A percentile compares a stretch with the other conserved stretches of the same genome.
These are phyloP conservation scores for Struthio camelus DNA, from an alignment of 2,113 vertebrate species.

Conservation along the genomic window DNA sequence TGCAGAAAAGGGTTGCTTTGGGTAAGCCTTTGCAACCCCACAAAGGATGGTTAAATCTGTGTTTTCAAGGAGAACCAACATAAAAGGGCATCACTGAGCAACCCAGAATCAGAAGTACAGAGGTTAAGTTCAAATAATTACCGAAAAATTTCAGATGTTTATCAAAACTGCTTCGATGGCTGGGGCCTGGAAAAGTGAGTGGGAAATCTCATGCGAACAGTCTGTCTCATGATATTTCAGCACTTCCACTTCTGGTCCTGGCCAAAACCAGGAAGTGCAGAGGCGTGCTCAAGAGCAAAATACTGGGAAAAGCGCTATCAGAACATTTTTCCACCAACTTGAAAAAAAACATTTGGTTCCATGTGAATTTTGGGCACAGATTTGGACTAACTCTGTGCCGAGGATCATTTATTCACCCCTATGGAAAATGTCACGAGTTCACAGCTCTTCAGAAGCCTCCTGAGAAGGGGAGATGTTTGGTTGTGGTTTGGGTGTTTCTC, in stretches of 20 bases:
- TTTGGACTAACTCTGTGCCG: not conserved
- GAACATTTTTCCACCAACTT: not conserved
- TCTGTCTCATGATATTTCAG: constrained; percentile 15
- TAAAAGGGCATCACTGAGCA: not conserved
- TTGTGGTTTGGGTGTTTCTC: not conserved
- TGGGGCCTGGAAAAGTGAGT: not conserved
- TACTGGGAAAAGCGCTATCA: not conserved
- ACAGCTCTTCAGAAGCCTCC: not conserved
- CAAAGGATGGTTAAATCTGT: too few relatives aligned
- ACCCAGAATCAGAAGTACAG: not conserved
- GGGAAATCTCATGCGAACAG: not conserved
- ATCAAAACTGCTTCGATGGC: not conserved
- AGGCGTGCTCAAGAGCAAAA: constrained; percentile 4
- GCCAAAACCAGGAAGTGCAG: constrained; percentile 26
- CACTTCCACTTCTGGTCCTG: constrained; percentile 29
- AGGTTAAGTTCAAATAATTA: not conserved
- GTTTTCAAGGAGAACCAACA: not conserved
- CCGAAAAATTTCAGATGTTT: not conserved
- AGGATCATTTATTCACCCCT: not conserved
- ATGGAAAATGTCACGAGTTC: not conserved
- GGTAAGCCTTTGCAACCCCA: not conserved
- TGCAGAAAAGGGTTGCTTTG: not conserved
- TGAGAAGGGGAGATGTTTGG: not conserved
- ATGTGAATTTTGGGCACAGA: not conserved
- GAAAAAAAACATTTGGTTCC: not conserved